phyloP scores from a whole-genome alignment of 2,888 invertebrate species.

The Lasioglossum villosulum region DNA sequence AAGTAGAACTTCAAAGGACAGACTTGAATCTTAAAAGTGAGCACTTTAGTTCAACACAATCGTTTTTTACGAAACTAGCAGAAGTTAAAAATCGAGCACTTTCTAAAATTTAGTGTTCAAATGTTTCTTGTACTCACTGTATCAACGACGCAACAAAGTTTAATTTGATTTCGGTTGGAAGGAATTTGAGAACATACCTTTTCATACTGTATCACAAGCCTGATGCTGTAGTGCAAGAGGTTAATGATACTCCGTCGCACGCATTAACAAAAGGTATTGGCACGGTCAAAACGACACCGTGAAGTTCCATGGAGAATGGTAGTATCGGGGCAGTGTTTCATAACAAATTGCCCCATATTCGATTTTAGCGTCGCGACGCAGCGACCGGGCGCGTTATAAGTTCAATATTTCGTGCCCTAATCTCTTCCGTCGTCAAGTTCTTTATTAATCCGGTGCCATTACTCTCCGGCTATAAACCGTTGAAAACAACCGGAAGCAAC shows the following conservation, averaged over 20 bases:
- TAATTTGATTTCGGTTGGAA: not conserved
- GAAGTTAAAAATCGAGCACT: not conserved
- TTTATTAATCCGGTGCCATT: not conserved
- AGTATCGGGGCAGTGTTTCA: not conserved
- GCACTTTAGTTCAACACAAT: not conserved
- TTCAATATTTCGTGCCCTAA: not conserved
- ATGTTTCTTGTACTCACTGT: not conserved
- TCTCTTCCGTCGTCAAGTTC: constrained; percentile 14
- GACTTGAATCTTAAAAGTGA: not conserved
- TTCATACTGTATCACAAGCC: not conserved
- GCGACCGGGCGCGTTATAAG: not conserved
- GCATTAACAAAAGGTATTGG: not conserved
- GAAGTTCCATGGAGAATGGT: not conserved
- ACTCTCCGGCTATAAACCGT: not conserved
- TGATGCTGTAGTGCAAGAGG: not conserved
- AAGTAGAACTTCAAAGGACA: too few species aligned
- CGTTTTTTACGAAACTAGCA: not conserved
- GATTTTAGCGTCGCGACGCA: not conserved
- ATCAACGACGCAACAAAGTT: not conserved
- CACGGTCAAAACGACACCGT: not conserved
- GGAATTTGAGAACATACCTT: not conserved
- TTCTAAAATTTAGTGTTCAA: not conserved
- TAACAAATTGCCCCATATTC: not conserved
- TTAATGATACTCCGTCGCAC: not conserved
- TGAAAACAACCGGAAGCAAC: constrained; percentile 2